phyloP scores from a whole-genome alignment of 2,113 vertebrate genomes.

The Cyanoliseus patagonus region DNA sequence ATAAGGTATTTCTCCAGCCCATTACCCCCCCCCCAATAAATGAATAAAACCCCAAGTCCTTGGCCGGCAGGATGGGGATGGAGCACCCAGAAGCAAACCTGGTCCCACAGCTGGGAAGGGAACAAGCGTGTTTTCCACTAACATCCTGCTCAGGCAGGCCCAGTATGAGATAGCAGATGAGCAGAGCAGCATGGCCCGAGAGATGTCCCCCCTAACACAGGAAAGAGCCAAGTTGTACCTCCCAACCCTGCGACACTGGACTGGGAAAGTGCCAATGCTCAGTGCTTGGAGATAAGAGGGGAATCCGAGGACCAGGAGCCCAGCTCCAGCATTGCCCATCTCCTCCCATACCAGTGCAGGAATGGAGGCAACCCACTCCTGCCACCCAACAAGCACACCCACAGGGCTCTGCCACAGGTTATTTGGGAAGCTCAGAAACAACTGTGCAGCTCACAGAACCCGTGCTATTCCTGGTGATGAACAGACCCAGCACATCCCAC shows the following conservation, averaged over 20 bases:
- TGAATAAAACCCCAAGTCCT: not conserved
- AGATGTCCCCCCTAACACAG: not conserved
- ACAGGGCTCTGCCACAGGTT: not conserved
- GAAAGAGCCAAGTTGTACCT: not conserved
- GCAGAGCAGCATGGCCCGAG: rapidly evolving
- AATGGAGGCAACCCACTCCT: not conserved
- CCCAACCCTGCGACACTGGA: not conserved
- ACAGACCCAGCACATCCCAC: not conserved
- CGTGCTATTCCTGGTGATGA: not conserved
- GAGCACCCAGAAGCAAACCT: not conserved
- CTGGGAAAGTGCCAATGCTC: not conserved
- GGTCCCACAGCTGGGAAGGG: not conserved
- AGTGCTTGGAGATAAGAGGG: not conserved
- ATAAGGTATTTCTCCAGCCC: not conserved
- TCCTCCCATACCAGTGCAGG: not conserved
- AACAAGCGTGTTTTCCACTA: not conserved
- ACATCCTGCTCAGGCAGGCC: not conserved
- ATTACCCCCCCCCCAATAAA: no score
- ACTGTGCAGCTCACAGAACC: not conserved
- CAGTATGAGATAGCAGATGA: not conserved
- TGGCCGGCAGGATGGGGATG: not conserved
- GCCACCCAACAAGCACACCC: not conserved
- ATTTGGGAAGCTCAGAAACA: not conserved
- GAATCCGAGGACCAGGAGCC: not conserved
- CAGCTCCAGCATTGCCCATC: not conserved